Evolutionary conservation across 2,888 invertebrate genomes (phyloP), one percentile per base, ranked within the genome.

Genomic region (Phasia obesa): DNA sequence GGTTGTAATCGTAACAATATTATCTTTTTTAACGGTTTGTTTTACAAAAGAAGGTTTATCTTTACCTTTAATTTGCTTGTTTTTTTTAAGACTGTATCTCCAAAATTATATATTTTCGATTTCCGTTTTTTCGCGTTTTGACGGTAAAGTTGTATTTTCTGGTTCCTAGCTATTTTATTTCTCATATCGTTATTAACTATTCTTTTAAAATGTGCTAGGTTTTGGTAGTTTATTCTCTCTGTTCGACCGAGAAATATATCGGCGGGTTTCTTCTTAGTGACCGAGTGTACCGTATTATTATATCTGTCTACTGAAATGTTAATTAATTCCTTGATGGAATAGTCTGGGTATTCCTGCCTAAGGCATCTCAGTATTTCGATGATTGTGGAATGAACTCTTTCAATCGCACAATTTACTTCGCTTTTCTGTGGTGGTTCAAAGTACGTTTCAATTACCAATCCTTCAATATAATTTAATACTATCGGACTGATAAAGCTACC

Each of bases 141-240:
- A 9, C 55, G 19, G 7, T 55, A 55, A 19, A 69, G 42, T 69
- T 44, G 53, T 11, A 53, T 42, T 19, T 55, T 42, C 13, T 44
- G 55, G 17, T 71, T 71, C n/a, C 71, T 60, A 7, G 49, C 49
- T n/a, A 71, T 71, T 60, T 59, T 51, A 9, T 60, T 47, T n/a
- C 17, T 3, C 6, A 71, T 5, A 31, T 60, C 38, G 7, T 42
- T 55, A 15, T 71, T 51, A 2, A 51, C 49, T 2, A 17, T 55
- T 15, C 21, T 2, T 5, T 51, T 51, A 23, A 55, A 69, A 51
- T 55, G 17, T 13, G 27, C 11, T 15, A 69, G 4, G 3, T 44
- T 69, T 25, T 69, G 69, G 7, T 69, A 69, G 15, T 69, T 69
- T 2, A 69, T 69, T 25, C 44, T 55, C 2, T 44, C 55, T 3